phyloP scores from a whole-genome alignment of 2,113 vertebrate genomes.

The Lota lota region DNA sequence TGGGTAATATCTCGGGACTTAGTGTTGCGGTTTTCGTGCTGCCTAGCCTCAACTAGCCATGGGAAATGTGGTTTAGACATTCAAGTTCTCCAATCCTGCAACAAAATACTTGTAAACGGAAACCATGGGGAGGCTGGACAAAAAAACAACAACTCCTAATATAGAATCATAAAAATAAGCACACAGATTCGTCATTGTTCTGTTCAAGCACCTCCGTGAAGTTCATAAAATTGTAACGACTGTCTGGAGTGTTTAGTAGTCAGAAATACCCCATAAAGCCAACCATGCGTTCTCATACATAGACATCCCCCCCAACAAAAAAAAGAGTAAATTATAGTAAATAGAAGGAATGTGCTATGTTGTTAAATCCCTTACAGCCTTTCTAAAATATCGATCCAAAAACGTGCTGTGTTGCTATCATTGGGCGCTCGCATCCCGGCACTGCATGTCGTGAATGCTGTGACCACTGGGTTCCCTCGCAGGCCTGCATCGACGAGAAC shows the following conservation, averaged over 20 bases:
- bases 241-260: slow-evolving; percentile 25
- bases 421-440: not conserved
- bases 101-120: too few relatives aligned
- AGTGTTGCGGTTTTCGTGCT: slow-evolving; percentile 14
- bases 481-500: slow-evolving; percentile 84
- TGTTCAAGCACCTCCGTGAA: slow-evolving; percentile 17
- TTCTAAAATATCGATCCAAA: not conserved
- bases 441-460: too few relatives aligned
- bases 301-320: not conserved
- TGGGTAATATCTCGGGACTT: slow-evolving; percentile 32
- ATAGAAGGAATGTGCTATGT: not conserved
- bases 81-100: too few relatives aligned
- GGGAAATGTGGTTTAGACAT: slow-evolving; percentile 27
- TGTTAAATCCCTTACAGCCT: not conserved
- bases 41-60: slow-evolving; percentile 25
- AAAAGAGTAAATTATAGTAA: too few relatives aligned
- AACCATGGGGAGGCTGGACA: too few relatives aligned
- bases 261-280: not conserved
- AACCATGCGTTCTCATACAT: not conserved
- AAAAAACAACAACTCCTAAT: slow-evolving; percentile 29
- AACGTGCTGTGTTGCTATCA: not conserved
- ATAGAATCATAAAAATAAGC: slow-evolving; percentile 38
- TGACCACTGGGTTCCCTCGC: not conserved
- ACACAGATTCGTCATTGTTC: slow-evolving; percentile 56
- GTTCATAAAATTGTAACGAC: slow-evolving; percentile 27